Percentiles rank a stretch among this genome's conserved stretches.
phyloP scores from a whole-genome alignment of 2,888 invertebrate species.

The Eupsilia transversa region DNA sequence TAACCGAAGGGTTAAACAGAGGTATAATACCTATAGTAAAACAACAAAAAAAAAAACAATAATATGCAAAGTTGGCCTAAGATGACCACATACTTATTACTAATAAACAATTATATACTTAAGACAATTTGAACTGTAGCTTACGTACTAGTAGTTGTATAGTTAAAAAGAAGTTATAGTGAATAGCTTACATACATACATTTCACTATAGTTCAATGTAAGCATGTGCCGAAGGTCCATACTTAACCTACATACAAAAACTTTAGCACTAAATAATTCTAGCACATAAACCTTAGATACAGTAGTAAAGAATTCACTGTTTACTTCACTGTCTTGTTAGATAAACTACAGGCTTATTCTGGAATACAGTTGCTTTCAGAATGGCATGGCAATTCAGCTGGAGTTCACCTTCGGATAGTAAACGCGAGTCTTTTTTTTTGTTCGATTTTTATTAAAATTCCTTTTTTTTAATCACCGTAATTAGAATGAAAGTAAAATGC shows the following conservation, averaged over 20 bases:
- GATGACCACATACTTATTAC: too few relatives aligned
- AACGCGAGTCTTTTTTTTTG: not conserved
- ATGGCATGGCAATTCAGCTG: not conserved
- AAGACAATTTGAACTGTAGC: too few relatives aligned
- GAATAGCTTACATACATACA: not conserved
- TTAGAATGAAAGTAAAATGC: too few relatives aligned
- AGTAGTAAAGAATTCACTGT: slow-evolving; percentile 54
- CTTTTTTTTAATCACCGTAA: not conserved
- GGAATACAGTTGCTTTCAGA: slow-evolving; percentile 11
- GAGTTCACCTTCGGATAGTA: not conserved
- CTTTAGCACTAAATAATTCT: slow-evolving; percentile 38
- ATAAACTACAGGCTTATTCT: slow-evolving; percentile 41
- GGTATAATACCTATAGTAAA: too few relatives aligned
- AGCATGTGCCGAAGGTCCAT: not conserved
- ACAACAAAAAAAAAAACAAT: too few relatives aligned
- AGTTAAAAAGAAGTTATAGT: not conserved
- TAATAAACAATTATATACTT: too few relatives aligned
- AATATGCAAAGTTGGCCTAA: too few relatives aligned
- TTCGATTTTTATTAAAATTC: not conserved
- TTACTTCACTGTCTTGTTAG: slow-evolving; percentile 52
- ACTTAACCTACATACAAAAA: slow-evolving; percentile 24
- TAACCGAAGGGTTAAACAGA: too few relatives aligned
- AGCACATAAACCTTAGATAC: slow-evolving; percentile 35
- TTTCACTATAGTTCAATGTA: not conserved
- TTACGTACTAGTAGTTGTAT: too few relatives aligned